These are phyloP conservation scores for Oceanodroma tethys DNA, from an alignment of 2,113 vertebrate species.

Conservation along the genomic window DNA sequence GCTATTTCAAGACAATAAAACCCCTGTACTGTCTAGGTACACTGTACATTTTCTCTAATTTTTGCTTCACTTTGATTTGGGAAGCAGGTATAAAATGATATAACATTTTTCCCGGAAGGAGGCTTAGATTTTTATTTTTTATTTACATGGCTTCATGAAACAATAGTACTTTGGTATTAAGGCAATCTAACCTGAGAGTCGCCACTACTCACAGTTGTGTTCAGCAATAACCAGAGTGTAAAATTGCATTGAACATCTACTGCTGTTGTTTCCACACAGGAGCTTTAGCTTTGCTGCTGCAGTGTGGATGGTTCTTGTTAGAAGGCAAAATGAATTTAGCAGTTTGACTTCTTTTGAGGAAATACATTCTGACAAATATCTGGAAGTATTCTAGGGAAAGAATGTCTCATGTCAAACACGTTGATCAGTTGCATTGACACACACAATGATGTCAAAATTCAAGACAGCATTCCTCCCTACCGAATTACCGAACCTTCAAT, in stretches of 20 bases:
- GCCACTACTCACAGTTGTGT: neutral
- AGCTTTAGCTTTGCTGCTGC: slow-evolving; percentile 22
- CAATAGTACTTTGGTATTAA: neutral
- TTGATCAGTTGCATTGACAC: slow-evolving; percentile 26
- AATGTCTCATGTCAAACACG: slow-evolving; percentile 32
- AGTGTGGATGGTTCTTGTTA: slow-evolving; percentile 8
- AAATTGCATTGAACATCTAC: slow-evolving; percentile 8
- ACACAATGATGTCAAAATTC: slow-evolving; percentile 6
- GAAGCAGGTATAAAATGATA: neutral
- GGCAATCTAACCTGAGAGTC: neutral
- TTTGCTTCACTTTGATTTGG: neutral
- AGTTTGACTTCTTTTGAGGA: slow-evolving; percentile 50
- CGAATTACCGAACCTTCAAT: neutral
- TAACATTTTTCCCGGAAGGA: neutral
- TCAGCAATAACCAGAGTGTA: slow-evolving; percentile 12
- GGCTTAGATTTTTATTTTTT: neutral
- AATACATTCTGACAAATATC: slow-evolving; percentile 49
- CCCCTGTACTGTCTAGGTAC: neutral
- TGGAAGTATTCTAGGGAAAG: slow-evolving; percentile 19
- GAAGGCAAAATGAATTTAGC: slow-evolving; percentile 51
- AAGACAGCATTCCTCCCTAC: neutral
- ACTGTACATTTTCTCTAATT: neutral
- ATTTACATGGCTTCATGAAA: neutral
- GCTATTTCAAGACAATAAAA: neutral
- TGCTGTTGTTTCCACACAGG: slow-evolving; percentile 8